Conservation (phyloP, 2,797 vertebrate species). For the Lophius americanus region DNA sequence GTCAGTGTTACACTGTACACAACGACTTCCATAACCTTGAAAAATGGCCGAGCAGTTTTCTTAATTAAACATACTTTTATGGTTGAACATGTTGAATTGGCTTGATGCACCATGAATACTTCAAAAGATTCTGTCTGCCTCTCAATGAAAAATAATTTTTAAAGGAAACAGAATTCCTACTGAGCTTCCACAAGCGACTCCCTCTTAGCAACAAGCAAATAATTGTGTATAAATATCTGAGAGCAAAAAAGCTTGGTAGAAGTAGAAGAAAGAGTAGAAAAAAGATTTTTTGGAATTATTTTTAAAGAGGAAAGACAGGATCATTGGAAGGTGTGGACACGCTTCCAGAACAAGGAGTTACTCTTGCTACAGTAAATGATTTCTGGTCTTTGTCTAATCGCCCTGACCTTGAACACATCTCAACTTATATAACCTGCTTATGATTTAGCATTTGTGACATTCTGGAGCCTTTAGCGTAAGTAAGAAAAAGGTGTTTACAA, state of each 20-base stretch:
- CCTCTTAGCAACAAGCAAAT: neutral
- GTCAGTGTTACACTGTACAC: constrained; percentile 68
- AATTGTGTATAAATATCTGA: neutral
- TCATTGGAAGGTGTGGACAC: constrained; percentile 3
- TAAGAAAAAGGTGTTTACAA: constrained; percentile 18
- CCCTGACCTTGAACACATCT: constrained; percentile 35
- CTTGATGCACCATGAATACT: constrained; percentile 28
- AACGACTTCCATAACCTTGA: constrained; percentile 58
- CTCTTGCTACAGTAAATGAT: constrained; percentile 14
- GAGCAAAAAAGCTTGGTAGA: neutral
- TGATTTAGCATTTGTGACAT: constrained; percentile 28
- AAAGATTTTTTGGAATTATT: neutral
- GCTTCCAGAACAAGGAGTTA: constrained; percentile 24
- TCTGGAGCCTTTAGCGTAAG: constrained; percentile 16
- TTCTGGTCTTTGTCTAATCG: constrained; percentile 28
- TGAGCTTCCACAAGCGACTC: neutral
- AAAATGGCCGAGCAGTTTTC: constrained; percentile 28
- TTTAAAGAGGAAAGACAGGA: neutral
- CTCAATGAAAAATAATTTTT: constrained; percentile 5
- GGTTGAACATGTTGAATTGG: constrained; percentile 48
- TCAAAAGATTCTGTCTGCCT: constrained; percentile 22
- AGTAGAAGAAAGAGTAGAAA: neutral
- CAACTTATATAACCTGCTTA: constrained; percentile 10
- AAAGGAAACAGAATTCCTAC: neutral
- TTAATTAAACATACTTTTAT: constrained; percentile 49